Base-by-base conservation (phyloP, 2,797 vertebrate species). In the Labeo calbasu region DNA sequence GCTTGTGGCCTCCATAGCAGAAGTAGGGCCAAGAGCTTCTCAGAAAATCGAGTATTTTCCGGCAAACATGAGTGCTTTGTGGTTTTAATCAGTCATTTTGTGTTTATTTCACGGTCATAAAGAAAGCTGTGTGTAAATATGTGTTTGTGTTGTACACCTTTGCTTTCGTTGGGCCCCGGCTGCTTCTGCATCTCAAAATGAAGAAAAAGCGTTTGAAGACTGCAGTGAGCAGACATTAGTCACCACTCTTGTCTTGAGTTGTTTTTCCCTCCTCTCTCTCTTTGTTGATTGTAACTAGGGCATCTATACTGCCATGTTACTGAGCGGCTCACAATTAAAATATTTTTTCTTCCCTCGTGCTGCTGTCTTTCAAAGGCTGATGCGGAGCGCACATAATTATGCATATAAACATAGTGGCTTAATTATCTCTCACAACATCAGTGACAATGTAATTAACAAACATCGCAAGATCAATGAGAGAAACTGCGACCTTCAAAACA, bases 381-480 rank as follows among this genome's bases (percentile, higher is more conserved):
- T 97, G 96, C 94, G 94, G 96, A 96, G 93, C 94, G 92, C 97
- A 97, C 97, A 97, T 99, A 99, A 99, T 99, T 99, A 99, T 99
- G 98, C 98, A 99, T 99, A 99, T 99, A 99, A 99, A 99, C 98
- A 99, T 98, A 99, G 98, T 97, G 98, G 97, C 98, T 99, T 99
- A 99, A 99, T 99, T 99, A 99, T 99, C 98, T 98, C 97, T 97
- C 97, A 97, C 97, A 98, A 99, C 98, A 99, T 99, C 98, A 99
- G 97, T 99, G 98, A 99, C 98, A 99, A 98, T 98, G 98, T 99
- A 99, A 99, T 99, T 99, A 99, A 99, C 98, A 99, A 99, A 99
- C 97, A 99, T 99, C 96, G 97, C 97, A 97, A 99, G 98, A 99
- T 99, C 98, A 99, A 99, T 99, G 98, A 97, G 98, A 98, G 98